Conservation (phyloP, 2,113 vertebrate genomes). For the Colius striatus region DNA sequence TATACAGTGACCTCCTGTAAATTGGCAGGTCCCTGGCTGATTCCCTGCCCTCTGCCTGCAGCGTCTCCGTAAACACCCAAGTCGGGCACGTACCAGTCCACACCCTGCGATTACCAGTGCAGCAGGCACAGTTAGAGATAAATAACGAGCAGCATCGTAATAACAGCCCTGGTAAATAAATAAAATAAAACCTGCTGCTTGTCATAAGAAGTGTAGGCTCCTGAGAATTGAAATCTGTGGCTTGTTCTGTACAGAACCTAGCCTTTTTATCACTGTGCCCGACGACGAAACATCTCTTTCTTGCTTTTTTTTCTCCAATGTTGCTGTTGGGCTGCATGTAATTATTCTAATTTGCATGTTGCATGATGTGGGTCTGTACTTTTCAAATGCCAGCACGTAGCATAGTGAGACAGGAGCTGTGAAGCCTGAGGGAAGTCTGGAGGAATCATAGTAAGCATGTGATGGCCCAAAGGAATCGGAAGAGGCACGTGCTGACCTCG, state of each 20-base stretch:
- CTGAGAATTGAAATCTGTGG: not conserved
- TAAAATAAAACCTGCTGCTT: not conserved
- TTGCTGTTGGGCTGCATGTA: not conserved
- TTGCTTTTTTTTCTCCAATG: not conserved
- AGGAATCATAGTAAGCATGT: not conserved
- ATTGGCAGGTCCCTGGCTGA: not conserved
- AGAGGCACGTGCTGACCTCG: accelerated
- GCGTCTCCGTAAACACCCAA: not conserved
- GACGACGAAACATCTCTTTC: not conserved
- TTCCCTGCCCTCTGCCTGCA: not conserved
- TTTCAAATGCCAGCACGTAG: not conserved
- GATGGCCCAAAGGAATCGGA: not conserved
- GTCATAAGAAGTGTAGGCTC: not conserved
- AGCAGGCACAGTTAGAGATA: not conserved
- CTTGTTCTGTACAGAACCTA: not conserved
- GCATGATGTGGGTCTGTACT: not conserved
- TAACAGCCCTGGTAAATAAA: not conserved
- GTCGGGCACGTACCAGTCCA: not conserved
- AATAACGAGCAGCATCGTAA: not conserved
- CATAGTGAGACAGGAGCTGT: not conserved
- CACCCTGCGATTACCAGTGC: not conserved
- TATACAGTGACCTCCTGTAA: not conserved
- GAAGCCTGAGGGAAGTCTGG: not conserved
- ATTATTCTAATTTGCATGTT: not conserved
- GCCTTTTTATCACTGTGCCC: not conserved